Evolutionary conservation across 2,797 vertebrate genomes (phyloP).

Genomic region (Amniataba percoides): DNA sequence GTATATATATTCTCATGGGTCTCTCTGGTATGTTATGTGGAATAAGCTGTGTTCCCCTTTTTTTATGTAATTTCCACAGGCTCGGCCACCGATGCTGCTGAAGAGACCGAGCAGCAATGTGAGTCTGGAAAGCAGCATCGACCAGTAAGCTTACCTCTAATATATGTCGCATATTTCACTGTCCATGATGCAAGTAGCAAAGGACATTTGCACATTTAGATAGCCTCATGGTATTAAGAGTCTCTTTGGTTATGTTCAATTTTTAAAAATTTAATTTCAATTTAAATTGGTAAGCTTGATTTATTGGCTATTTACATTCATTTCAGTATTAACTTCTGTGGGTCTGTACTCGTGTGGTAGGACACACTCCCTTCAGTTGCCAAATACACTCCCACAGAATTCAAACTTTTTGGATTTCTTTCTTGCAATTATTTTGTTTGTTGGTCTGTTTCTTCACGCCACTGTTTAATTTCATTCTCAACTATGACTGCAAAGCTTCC

Average conservation of each 20-base stretch:
- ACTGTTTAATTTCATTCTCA: conserved; percentile 2
- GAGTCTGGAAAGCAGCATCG: conserved; percentile 89
- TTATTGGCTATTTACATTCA: background rate
- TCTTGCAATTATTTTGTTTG: background rate
- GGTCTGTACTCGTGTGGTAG: background rate
- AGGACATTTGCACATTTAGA: background rate
- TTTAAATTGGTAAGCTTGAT: no score
- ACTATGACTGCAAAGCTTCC: background rate
- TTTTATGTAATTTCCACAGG: conserved; percentile 62
- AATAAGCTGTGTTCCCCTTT: background rate
- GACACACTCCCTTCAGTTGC: background rate
- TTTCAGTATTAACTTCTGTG: background rate
- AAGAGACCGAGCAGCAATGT: conserved; percentile 92
- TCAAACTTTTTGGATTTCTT: background rate
- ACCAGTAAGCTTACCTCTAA: conserved; percentile 86
- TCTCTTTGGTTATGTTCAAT: background rate
- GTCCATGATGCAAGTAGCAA: background rate
- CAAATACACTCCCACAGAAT: background rate
- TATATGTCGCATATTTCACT: background rate
- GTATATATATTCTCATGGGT: background rate
- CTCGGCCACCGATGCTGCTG: conserved; percentile 88
- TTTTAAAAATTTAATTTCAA: no score
- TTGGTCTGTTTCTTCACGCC: background rate
- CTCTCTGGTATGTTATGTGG: background rate
- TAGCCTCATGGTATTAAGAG: background rate